phyloP scores from a whole-genome alignment of 2,888 invertebrate genomes.

The Cancer borealis region DNA sequence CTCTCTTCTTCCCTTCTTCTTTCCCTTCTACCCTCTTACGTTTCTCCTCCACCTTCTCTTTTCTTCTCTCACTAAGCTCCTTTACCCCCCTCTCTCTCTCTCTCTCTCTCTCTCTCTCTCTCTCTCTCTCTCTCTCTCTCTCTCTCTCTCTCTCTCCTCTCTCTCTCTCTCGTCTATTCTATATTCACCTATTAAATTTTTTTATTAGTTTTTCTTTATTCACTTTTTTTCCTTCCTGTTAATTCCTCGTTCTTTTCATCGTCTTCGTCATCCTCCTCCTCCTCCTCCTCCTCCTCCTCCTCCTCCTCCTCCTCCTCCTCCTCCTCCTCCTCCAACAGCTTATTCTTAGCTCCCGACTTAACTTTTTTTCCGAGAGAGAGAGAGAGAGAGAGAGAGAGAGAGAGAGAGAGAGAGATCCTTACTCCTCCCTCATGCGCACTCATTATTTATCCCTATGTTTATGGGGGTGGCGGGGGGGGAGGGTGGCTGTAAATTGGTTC shows the following conservation, averaged over 20 bases:
- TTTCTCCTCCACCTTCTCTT: not conserved
- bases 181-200: not conserved
- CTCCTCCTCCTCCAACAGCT: too few species aligned
- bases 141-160: not conserved
- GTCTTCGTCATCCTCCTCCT: not conserved
- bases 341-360: too few species aligned
- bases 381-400: constrained; percentile 17
- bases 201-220: not conserved
- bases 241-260: not conserved
- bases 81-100: not conserved
- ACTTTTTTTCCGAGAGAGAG: not conserved
- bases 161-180: not conserved
- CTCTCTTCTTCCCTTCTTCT: not conserved
- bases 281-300: too few species aligned
- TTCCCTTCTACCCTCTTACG: not conserved
- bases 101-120: not conserved
- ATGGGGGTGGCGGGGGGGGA: not conserved
- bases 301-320: too few species aligned
- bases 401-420: constrained; percentile 12
- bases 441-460: not conserved
- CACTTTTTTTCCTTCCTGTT: not conserved
- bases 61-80: not conserved
- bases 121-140: not conserved
- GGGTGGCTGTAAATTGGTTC: not conserved
- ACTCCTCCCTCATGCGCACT: not conserved